phyloP scores from a whole-genome alignment of 2,888 invertebrate genomes.

The Platynereis dumerilii region DNA sequence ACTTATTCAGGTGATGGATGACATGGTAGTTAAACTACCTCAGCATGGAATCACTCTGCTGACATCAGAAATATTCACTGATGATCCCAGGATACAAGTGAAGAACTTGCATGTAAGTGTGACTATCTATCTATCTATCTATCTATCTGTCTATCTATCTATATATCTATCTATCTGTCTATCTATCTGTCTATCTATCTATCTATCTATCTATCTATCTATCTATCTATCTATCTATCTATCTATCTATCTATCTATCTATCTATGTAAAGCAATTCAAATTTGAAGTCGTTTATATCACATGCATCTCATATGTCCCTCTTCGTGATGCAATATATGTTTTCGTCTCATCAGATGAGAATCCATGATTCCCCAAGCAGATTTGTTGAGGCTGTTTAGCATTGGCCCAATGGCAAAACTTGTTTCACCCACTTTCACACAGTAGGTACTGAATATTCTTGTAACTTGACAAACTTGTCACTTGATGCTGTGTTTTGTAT shows the following conservation, averaged over 20 bases:
- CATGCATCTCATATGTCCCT: neutral
- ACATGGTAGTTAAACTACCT: neutral
- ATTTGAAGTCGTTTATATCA: neutral
- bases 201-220: neutral
- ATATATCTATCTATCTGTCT: too few species aligned
- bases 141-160: too few species aligned
- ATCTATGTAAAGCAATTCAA: neutral
- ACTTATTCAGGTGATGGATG: slow-evolving; percentile 20
- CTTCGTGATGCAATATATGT: too few species aligned
- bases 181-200: too few species aligned
- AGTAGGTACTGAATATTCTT: too few species aligned
- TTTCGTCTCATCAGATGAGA: too few species aligned
- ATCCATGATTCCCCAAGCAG: too few species aligned
- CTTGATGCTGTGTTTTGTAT: too few species aligned
- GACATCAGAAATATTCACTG: slow-evolving; percentile 14
- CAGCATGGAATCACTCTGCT: slow-evolving; percentile 11
- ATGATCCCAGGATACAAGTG: slow-evolving; percentile 80
- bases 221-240: neutral
- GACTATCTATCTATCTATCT: neutral
- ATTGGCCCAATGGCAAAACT: too few species aligned
- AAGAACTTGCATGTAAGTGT: slow-evolving; percentile 66
- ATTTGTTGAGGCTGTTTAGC: too few species aligned
- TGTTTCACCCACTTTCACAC: too few species aligned
- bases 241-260: neutral
- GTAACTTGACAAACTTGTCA: too few species aligned